Base-by-base conservation (phyloP, 2,888 invertebrate species). In the Drosophila flavopinicola region DNA sequence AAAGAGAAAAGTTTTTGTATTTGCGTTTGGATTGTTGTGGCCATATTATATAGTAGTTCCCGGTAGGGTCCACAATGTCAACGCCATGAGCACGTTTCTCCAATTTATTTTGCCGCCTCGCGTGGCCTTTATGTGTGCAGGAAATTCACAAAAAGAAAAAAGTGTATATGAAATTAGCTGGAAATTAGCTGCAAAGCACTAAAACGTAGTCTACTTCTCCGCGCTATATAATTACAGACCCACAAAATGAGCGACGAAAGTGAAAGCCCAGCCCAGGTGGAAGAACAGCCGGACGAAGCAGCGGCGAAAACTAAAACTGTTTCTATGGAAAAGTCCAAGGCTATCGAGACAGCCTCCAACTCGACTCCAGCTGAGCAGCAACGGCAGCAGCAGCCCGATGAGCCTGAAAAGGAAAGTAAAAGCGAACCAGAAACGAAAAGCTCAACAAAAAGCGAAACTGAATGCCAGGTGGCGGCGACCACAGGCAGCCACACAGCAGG, bases 111-210 rank as follows among this genome's bases (percentile, higher is more conserved):
- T 63, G 52, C 37, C 42, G 11, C 42, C 52, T 66, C 60, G 61
- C 58, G 63, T 57, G 70, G 65, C 35, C 33, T 49, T 56, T 51
- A 70, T 57, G 58, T 47, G 57, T 64, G 52, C 74, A 63, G 70
- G 66, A 67, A 68, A 41, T 33, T 27, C 35, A 47, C 13, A 15
- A 49, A 66, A 17, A 52, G 17, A 17, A 45, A 66, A 83, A 70
- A n/a, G n/a, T n/a, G n/a, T n/a, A 84, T 75, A 79, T 80, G 84
- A 80, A 82, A 80, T 82, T 84, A 80, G 80, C 82, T 73, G 63
- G 58, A 85, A 80, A 82, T 82, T 84, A 82, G 66, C 47, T 60
- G 78, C 42, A 61, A 59, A 63, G 11, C 66, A 75, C 68, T 75
- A 78, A 72, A 72, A 75, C 56, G 57, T 77, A 77, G 69, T 77